Base-by-base conservation (phyloP, 2,888 invertebrate genomes). In the Metalampra italica region DNA sequence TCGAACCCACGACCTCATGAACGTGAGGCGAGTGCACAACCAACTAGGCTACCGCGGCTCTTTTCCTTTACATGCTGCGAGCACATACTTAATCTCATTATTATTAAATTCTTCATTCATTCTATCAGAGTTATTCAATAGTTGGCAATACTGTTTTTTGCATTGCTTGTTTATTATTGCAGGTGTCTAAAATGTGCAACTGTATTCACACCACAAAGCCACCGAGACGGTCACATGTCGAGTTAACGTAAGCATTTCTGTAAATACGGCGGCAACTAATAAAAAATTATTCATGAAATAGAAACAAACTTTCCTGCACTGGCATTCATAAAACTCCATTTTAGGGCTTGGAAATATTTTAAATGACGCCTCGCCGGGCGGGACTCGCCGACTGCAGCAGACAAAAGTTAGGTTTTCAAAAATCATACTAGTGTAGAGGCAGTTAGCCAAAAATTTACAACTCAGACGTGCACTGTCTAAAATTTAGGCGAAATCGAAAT, bases 331-430 rank as follows among this genome's bases (percentile, higher is more conserved):
- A 77, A 78, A 76, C 73, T 66, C 65, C 67, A 75, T 71, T 68
- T 66, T 65, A 70, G 73, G 68, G 54, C 55, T 50, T 62, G 62
- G 66, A 68, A 68, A 70, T 72, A 67, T 61, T 58, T 54, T 50
- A 51, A 65, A 65, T 72, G 70, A 73, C 61, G 73, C 72, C 81
- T 76, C 76, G 54, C 47, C 67, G 72, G 54, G 48, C 67, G 72
- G 77, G 62, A 68, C 58, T 59, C n/a, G n/a, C 62, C 56, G 22
- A 11, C 32, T 11, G 7, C 62, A 62, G 55, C 64, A 62, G 60
- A 62, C 57, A 58, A 70, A 84, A 85, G 82, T 83, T 78, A 59
- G 71, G n/a, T n/a, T 75, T 71, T 65, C 75, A 80, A 82, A 85
- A 86, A 85, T 82, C 81, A 82, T 77, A 64, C 67, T 57, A 54